Base-by-base conservation (phyloP, 1,140 invertebrate species). In the Telenomus remus region DNA sequence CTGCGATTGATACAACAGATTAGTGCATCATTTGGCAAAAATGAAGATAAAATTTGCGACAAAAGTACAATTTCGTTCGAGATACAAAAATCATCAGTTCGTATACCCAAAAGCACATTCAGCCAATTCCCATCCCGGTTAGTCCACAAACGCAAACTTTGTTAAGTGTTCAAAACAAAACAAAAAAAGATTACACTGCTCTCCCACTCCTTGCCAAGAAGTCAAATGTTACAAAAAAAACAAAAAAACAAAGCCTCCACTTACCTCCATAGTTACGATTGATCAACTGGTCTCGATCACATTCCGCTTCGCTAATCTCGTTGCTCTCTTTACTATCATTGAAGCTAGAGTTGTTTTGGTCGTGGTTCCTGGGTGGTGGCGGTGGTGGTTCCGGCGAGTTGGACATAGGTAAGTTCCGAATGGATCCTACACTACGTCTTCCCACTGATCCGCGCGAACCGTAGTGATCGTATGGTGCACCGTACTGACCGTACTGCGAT, bases 271-370 rank as follows among this genome's bases (percentile, higher is more conserved):
- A 94, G 73, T 91, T 93, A 65, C 92, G 89, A 87, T 91, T 92
- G 81, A 93, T 91, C 80, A 92, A 84, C 74, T 94, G 92, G 84
- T 94, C 93, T 73, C 93, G 93, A 89, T 96, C 95, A 87, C 95
- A 96, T 87, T 96, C 95, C 79, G 95, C 95, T 89, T 97, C 95
- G 82, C 95, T 96, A 85, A 96, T 95, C 87, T 97, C 95, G 88
- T 96, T 96, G 86, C 95, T 96, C 82, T 96, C 95, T 88, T 96
- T 96, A 82, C 94, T 95, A 84, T 96, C 94, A 86, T 96, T 96
- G 88, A 95, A 95, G 68, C 93, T 94, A 42, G 92, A 93, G 78
- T 91, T 91, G 81, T 90, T 92, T 77, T 90, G 92, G 79, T 93
- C 93, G 80, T 93, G 92, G 83, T 92, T 94, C 78, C 92, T 90